Evolutionary conservation across 2,888 invertebrate genomes (phyloP), one percentile per base, ranked within the genome.

Genomic region (Lasioglossum calceatum): DNA sequence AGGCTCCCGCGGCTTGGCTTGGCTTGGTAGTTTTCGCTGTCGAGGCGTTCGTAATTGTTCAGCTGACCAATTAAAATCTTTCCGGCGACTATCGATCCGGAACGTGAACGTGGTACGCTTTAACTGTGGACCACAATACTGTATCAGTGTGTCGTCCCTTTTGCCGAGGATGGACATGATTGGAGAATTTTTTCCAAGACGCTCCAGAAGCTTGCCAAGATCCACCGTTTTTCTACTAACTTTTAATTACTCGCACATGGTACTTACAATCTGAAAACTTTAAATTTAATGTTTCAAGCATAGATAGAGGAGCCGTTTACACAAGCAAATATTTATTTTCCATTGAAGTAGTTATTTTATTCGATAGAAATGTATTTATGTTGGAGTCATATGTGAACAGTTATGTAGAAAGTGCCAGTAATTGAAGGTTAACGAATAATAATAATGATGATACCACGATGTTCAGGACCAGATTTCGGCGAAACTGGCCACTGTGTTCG

Each of bases 31-130:
- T 67, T 67, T 8, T 36, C 67, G 36, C 19, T 36, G 67, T 8
- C 67, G 67, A 36, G 67, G 36, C 67, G 32, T 67, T 19, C 19
- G 67, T 36, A 75, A 14, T 64, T 44, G 44, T 77, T 58, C 67
- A 19, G 10, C 47, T 42, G 50, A 32, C 42, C 27, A 54, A 32
- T 47, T 71, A 2, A 71, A 72, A 47, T 58, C 64, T 44, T n/a
- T 14, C n/a, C 4, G 32, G 32, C 23, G 67, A 16, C 36, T 67
- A 67, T 36, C 67, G 67, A 67, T 67, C 67, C 67, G 67, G 67
- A 67, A 36, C 19, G 67, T 36, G 36, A 36, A 67, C 67, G 32
- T 10, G 67, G 67, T 19, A 67, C 67, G 16, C 67, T 67, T 67
- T 67, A 67, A 67, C 36, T 32, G 67, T 36, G 36, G 32, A 64